phyloP scores from a whole-genome alignment of 2,888 invertebrate species.

The Physocephala rufipes region DNA sequence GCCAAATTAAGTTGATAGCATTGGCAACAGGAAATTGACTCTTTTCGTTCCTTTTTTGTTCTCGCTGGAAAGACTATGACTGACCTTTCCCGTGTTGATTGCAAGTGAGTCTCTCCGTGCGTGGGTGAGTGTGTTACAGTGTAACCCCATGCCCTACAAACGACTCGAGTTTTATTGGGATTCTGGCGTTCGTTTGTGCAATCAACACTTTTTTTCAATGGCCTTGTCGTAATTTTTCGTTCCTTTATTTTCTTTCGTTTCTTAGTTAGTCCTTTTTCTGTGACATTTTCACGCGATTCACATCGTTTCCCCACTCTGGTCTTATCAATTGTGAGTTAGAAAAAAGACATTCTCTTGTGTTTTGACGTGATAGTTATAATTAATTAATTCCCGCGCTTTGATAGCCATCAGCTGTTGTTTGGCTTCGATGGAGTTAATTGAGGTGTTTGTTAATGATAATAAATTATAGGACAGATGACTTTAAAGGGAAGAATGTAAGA shows the following conservation, averaged over 20 bases:
- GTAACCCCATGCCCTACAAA: no score
- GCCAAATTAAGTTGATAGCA: neutral
- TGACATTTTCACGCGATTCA: neutral
- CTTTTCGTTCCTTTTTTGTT: neutral
- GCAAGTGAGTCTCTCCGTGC: neutral
- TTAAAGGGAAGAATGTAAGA: no score
- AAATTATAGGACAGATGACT: neutral
- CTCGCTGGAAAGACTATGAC: neutral
- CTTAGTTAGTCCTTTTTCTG: neutral
- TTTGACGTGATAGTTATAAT: neutral
- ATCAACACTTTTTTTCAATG: neutral
- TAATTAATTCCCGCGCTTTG: neutral
- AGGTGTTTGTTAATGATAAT: conserved; percentile 14
- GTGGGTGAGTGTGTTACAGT: no score
- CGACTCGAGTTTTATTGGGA: no score
- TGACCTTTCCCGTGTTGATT: neutral
- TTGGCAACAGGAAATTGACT: neutral
- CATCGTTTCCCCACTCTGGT: neutral
- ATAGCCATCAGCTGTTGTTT: conserved; percentile 3
- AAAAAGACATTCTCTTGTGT: no score
- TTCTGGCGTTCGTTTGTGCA: no score
- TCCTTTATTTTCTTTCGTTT: conserved; percentile 1
- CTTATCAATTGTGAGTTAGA: no score
- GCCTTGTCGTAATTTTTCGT: neutral
- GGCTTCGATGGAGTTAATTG: conserved; percentile 10